phyloP scores from a whole-genome alignment of 2,797 vertebrate species.

The Leucoraja ocellata region DNA sequence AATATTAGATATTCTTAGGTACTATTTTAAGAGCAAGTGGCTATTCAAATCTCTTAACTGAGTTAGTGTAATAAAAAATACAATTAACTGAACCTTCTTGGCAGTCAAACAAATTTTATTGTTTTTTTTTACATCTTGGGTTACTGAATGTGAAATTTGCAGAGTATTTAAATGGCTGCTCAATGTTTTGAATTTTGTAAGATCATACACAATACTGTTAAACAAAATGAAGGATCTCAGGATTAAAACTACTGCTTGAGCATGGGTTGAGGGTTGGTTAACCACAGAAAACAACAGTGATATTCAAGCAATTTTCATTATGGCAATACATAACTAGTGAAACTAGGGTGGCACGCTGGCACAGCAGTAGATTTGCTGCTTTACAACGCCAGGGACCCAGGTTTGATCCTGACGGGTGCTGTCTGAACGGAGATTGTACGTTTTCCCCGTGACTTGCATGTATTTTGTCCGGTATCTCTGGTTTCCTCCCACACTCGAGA shows the following conservation, averaged over 20 bases:
- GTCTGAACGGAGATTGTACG: too few relatives aligned
- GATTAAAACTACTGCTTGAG: not conserved
- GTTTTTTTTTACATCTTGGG: not conserved
- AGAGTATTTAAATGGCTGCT: not conserved
- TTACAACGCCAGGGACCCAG: too few relatives aligned
- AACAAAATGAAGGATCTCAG: not conserved
- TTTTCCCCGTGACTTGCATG: too few relatives aligned
- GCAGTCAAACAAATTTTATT: not conserved
- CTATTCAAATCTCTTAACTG: not conserved
- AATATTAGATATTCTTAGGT: not conserved
- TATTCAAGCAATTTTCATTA: not conserved
- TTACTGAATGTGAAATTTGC: not conserved
- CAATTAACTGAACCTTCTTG: not conserved
- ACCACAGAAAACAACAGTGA: not conserved
- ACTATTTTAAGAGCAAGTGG: not conserved
- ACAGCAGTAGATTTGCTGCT: too few relatives aligned
- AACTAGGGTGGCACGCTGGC: too few relatives aligned
- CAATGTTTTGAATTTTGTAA: not conserved
- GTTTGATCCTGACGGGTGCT: too few relatives aligned
- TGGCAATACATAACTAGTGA: not conserved
- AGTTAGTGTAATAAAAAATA: not conserved
- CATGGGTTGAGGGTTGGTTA: not conserved
- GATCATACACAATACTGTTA: not conserved
- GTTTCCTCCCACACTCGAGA: too few relatives aligned
- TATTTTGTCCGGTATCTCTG: too few relatives aligned